Conservation (phyloP, 2,797 vertebrate species). For the Chelidonichthys spinosus region DNA sequence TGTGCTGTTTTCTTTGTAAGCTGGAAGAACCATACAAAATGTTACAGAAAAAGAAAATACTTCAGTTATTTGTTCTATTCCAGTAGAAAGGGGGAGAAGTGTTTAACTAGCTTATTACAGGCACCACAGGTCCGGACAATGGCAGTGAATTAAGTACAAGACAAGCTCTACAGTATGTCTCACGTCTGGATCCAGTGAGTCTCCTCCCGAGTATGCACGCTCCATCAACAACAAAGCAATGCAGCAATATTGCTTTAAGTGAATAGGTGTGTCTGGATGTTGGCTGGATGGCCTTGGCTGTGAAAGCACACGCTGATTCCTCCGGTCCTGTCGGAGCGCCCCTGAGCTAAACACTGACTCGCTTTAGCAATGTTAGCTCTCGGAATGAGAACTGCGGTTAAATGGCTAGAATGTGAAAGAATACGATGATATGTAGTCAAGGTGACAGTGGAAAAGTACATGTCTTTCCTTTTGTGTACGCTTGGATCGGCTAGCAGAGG, state of each 20-base stretch:
- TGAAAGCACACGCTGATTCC: not conserved
- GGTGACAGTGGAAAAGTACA: conserved; percentile 38
- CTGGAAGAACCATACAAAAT: conserved; percentile 69
- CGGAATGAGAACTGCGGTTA: not conserved
- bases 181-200: conserved; percentile 33
- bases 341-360: conserved; percentile 21
- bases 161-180: conserved; percentile 59
- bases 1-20: conserved; percentile 70
- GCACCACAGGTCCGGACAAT: conserved; percentile 79
- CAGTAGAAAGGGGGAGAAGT: conserved; percentile 37
- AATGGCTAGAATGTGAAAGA: conserved; percentile 17
- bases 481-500: not conserved
- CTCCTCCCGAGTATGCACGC: conserved; percentile 40
- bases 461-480: not conserved
- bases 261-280: conserved; percentile 21
- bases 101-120: conserved; percentile 70
- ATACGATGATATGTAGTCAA: conserved; percentile 20
- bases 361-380: not conserved
- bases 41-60: conserved; percentile 38
- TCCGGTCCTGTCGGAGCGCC: conserved; percentile 9
- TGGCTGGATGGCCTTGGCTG: conserved; percentile 7
- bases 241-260: conserved; percentile 71
- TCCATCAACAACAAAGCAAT: conserved; percentile 39
- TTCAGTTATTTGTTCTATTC: conserved; percentile 64
- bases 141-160: conserved; percentile 78